phyloP scores from a whole-genome alignment of 1,140 invertebrate species.

The Pseudomyrmex flavicornis region DNA sequence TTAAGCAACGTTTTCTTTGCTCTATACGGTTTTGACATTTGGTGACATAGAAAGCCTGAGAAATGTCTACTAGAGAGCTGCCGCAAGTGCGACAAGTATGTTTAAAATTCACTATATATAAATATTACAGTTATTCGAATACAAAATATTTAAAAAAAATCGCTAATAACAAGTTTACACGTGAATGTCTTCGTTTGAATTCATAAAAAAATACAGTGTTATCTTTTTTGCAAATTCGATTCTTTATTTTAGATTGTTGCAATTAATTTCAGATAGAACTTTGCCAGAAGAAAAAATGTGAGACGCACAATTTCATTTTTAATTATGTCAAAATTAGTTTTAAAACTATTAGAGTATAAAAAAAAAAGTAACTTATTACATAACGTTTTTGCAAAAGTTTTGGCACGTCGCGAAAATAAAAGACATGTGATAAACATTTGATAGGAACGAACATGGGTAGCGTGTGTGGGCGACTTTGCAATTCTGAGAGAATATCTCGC shows the following conservation, averaged over 20 bases:
- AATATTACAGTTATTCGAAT: neutral
- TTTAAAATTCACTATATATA: neutral
- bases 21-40: slow-evolving; percentile 8
- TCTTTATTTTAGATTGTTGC: neutral
- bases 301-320: neutral
- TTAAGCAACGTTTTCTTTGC: slow-evolving; percentile 14
- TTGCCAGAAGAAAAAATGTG: neutral
- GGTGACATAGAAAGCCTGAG: neutral
- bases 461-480: slow-evolving; percentile 81
- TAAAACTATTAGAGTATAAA: too few species aligned
- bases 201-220: too few species aligned
- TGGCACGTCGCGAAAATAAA: neutral
- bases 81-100: neutral
- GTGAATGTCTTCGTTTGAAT: too few species aligned
- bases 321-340: neutral
- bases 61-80: slow-evolving; percentile 11
- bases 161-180: too few species aligned
- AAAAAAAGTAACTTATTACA: too few species aligned
- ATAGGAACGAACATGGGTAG: slow-evolving; percentile 70
- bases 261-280: neutral
- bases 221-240: neutral
- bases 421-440: neutral
- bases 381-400: too few species aligned
- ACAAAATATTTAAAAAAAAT: neutral
- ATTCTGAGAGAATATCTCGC: slow-evolving; percentile 77